Evolutionary conservation across 1,140 invertebrate species (phyloP).

Genomic region (Listronotus bonariensis): DNA sequence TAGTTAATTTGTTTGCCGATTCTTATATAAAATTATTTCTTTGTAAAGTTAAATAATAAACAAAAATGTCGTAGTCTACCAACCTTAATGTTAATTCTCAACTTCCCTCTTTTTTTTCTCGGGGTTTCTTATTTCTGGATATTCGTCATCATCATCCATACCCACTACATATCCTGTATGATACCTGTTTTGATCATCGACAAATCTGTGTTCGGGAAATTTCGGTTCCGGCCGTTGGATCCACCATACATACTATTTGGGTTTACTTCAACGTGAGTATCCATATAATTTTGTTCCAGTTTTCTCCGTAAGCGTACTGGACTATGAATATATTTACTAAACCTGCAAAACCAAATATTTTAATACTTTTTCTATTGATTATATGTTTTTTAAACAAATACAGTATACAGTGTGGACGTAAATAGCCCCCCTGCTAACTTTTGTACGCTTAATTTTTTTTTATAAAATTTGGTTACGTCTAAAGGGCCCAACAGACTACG

Average conservation of each 20-base stretch:
- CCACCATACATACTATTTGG: constrained; percentile 6
- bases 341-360: no score
- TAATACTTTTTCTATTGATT: constrained; percentile 4
- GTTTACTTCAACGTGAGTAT: constrained; percentile 1
- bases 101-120: constrained; percentile 13
- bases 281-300: constrained; percentile 9
- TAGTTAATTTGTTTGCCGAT: no score
- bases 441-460: no score
- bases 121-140: not conserved
- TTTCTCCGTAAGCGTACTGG: constrained; percentile 22
- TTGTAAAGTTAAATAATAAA: no score
- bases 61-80: not conserved
- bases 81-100: constrained; percentile 31
- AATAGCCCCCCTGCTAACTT: no score
- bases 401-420: no score
- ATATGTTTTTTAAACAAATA: no score
- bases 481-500: no score
- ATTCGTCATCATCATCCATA: constrained; percentile 1
- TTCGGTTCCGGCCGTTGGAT: constrained; percentile 12
- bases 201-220: not conserved
- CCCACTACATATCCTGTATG: constrained; percentile 8
- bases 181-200: constrained; percentile 1
- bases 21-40: no score
- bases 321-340: constrained; percentile 31
- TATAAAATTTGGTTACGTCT: no score